Evolutionary conservation across 2,113 vertebrate genomes (phyloP).

Genomic region (Odocoileus hemionus): DNA sequence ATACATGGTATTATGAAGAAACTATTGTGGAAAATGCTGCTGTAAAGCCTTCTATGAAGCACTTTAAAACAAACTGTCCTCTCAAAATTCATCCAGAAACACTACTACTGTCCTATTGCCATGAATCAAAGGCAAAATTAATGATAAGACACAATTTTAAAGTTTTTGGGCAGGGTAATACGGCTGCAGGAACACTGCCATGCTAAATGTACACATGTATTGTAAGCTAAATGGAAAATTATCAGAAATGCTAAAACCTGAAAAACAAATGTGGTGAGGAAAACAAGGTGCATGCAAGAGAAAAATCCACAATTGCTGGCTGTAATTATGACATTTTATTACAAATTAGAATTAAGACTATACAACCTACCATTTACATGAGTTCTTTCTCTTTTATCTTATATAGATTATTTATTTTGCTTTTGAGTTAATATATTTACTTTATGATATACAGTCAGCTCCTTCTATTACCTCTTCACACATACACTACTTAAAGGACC

Average conservation of each 20-base stretch:
- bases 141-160: conserved; percentile 3
- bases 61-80: conserved; percentile 5
- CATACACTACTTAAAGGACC: neutral
- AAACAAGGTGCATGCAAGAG: neutral
- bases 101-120: neutral
- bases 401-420: neutral
- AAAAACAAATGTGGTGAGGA: neutral
- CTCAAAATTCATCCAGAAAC: neutral
- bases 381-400: neutral
- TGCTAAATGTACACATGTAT: neutral
- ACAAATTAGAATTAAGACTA: neutral
- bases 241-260: neutral
- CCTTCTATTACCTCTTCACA: conserved; percentile 1
- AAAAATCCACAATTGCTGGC: neutral
- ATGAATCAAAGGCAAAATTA: neutral
- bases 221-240: neutral
- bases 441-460: neutral
- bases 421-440: conserved; percentile 15
- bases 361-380: neutral
- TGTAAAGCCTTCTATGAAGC: neutral
- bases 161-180: neutral
- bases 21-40: neutral
- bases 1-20: neutral
- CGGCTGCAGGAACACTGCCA: neutral
- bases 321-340: neutral